A percentile compares a stretch with the other conserved stretches of the same genome.
These are phyloP conservation scores for Hoplostethus atlanticus DNA, from an alignment of 2,797 vertebrate genomes.

Conservation along the genomic window DNA sequence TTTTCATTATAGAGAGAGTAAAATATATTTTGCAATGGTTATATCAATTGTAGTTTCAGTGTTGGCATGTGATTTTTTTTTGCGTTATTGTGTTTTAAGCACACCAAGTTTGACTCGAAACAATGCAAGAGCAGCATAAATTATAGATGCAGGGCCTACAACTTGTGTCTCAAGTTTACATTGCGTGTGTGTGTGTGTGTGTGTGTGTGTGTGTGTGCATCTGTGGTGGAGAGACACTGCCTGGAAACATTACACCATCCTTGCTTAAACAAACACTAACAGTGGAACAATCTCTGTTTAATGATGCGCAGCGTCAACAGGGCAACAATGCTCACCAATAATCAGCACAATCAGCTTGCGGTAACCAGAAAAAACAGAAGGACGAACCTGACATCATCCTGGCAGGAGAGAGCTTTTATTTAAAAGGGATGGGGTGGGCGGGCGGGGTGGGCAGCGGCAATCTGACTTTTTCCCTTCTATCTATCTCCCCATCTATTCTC, in stretches of 20 bases:
- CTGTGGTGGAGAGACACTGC: constrained; percentile 61
- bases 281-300: constrained; percentile 78
- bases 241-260: constrained; percentile 71
- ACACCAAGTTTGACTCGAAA: constrained; percentile 36
- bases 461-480: constrained; percentile 43
- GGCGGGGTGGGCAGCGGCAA: constrained; percentile 45
- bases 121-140: constrained; percentile 40
- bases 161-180: constrained; percentile 59
- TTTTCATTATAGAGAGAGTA: constrained; percentile 2
- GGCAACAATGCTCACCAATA: constrained; percentile 70
- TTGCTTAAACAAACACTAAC: constrained; percentile 79
- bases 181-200: constrained; percentile 4
- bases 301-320: constrained; percentile 78
- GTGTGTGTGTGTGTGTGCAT: constrained; percentile 26
- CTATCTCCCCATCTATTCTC: constrained; percentile 31
- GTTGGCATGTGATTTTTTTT: constrained; percentile 6
- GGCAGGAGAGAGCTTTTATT: constrained; percentile 33
- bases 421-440: constrained; percentile 30
- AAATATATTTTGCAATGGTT: background rate
- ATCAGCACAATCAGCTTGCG: constrained; percentile 74
- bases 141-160: constrained; percentile 44
- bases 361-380: constrained; percentile 50
- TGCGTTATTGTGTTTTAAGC: constrained; percentile 21
- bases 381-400: constrained; percentile 70
- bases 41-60: background rate